These are phyloP conservation scores for Drosophila parvula DNA, from an alignment of 1,140 invertebrate genomes.

Conservation along the genomic window DNA sequence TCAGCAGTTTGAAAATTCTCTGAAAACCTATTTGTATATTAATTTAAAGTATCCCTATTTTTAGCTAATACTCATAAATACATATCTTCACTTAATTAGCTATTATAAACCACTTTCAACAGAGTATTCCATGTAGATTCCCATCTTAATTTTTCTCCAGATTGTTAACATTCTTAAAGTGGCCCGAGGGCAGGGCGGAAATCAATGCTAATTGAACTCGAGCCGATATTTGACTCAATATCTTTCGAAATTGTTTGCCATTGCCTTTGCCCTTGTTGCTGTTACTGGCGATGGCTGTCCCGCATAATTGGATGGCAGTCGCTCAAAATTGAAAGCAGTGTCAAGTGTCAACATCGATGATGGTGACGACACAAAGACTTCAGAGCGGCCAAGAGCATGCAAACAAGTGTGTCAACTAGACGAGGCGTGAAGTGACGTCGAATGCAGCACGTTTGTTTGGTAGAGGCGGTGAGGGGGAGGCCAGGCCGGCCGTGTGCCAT, in stretches of 20 bases:
- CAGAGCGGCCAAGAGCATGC: slow-evolving; percentile 22
- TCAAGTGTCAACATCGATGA: slow-evolving; percentile 74
- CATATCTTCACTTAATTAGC: neutral
- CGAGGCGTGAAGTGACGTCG: slow-evolving; percentile 62
- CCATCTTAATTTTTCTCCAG: neutral
- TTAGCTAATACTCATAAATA: too few relatives aligned
- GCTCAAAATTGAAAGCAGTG: slow-evolving; percentile 59
- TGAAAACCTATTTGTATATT: neutral
- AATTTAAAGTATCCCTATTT: neutral
- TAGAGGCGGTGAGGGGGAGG: neutral
- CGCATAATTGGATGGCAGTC: slow-evolving; percentile 56
- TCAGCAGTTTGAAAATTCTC: neutral
- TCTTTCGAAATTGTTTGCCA: slow-evolving; percentile 62
- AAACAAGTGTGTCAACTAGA: slow-evolving; percentile 62
- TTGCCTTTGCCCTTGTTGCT: slow-evolving; percentile 27
- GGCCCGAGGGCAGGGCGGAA: slow-evolving; percentile 60
- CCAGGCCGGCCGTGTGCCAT: slow-evolving; percentile 46
- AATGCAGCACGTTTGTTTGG: slow-evolving; percentile 35
- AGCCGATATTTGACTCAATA: slow-evolving; percentile 50
- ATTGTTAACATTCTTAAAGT: slow-evolving; percentile 46
- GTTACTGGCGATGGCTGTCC: slow-evolving; percentile 46
- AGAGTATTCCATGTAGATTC: neutral
- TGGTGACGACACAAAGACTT: slow-evolving; percentile 54
- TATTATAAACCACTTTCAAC: neutral
- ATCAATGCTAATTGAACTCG: slow-evolving; percentile 79